A percentile compares a stretch with the other conserved stretches of the same genome.
Conservation (phyloP, 2,888 invertebrate genomes). For the Caenorhabditis afra region DNA sequence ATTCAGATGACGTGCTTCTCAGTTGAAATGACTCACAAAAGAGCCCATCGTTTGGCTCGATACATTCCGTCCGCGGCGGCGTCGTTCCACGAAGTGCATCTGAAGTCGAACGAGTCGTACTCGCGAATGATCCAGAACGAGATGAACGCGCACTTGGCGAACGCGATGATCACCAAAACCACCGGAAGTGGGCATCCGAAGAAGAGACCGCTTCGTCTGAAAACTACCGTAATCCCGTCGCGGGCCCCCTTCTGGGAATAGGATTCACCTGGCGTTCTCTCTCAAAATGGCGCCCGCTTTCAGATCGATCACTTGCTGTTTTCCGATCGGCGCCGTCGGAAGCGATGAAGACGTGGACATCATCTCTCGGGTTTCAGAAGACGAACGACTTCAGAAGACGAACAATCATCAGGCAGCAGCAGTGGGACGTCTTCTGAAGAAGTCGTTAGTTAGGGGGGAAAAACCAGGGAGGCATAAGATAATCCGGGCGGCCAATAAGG, state of each 20-base stretch:
- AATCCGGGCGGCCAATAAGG: neutral
- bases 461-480: neutral
- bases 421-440: neutral
- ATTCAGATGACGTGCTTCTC: neutral
- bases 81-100: conserved; percentile 46
- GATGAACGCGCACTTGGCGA: conserved; percentile 43
- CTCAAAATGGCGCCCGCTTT: conserved; percentile 63
- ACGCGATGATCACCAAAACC: conserved; percentile 45
- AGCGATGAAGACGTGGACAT: conserved; percentile 49
- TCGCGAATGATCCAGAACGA: conserved; percentile 51
- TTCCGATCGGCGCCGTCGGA: conserved; percentile 59
- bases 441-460: neutral
- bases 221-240: neutral
- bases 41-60: conserved; percentile 28
- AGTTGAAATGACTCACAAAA: conserved; percentile 35
- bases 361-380: conserved; percentile 4
- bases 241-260: no score
- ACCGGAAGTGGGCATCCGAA: conserved; percentile 50
- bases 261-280: conserved; percentile 50
- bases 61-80: conserved; percentile 14
- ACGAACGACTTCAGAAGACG: no score
- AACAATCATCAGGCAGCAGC: neutral
- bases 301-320: conserved; percentile 65
- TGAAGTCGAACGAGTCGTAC: conserved; percentile 57
- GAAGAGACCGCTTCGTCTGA: conserved; percentile 47